These are phyloP conservation scores for Brevimyrus niger DNA, from an alignment of 2,113 vertebrate genomes.

Conservation along the genomic window DNA sequence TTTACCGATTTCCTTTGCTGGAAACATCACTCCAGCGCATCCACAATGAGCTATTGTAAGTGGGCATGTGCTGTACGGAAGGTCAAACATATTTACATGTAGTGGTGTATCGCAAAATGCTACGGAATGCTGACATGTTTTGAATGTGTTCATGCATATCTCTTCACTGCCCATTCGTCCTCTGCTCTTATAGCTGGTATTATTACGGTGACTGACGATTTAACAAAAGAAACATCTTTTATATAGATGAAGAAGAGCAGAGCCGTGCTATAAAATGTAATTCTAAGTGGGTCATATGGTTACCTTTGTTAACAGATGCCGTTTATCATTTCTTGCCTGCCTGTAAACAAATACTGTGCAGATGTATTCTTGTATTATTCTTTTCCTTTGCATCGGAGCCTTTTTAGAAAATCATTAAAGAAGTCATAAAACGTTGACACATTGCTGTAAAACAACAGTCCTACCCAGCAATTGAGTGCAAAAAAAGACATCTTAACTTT, in stretches of 20 bases:
- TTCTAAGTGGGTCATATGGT: slow-evolving; percentile 52
- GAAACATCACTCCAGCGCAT: neutral
- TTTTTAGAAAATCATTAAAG: slow-evolving; percentile 5
- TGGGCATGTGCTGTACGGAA: neutral
- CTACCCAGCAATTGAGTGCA: neutral
- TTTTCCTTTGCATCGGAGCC: neutral
- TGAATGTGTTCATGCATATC: neutral
- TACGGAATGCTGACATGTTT: neutral
- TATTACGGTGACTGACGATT: neutral
- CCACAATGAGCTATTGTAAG: neutral
- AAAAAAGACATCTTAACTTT: neutral
- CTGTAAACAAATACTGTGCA: slow-evolving; percentile 12
- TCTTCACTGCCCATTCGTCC: neutral
- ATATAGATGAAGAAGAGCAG: slow-evolving; percentile 33
- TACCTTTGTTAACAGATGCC: slow-evolving; percentile 52
- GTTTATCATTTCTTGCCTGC: neutral
- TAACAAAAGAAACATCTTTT: slow-evolving; percentile 42
- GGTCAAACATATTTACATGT: neutral
- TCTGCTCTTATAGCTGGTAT: neutral
- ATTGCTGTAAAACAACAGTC: neutral
- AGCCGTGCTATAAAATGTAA: slow-evolving; percentile 28
- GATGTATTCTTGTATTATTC: neutral
- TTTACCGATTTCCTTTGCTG: neutral
- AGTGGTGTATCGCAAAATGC: neutral
- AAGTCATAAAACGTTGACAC: neutral